Percentiles rank a stretch among this genome's conserved stretches.
Evolutionary conservation across 2,888 invertebrate genomes (phyloP).

Genomic region (Formica aserva): DNA sequence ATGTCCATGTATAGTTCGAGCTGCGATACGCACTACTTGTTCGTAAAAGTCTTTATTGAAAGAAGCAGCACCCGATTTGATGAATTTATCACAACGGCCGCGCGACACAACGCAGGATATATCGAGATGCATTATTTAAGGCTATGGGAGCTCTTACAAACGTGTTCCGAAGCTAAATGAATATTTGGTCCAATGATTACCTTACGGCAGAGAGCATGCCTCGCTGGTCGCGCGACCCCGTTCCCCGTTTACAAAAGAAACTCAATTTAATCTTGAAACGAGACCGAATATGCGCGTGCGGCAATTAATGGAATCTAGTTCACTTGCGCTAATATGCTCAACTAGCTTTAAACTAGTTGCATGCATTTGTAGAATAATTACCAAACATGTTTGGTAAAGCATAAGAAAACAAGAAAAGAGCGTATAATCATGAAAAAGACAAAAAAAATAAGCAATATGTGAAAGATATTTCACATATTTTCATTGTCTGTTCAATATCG

Average conservation of each 20-base stretch:
- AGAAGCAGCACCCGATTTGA: not conserved
- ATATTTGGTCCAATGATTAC: constrained; percentile 43
- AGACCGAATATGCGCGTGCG: constrained; percentile 56
- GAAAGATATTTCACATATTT: not conserved
- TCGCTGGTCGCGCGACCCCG: constrained; percentile 13
- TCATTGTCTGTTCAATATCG: not conserved
- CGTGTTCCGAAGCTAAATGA: constrained; percentile 31
- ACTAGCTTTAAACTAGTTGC: constrained; percentile 42
- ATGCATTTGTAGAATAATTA: constrained; percentile 62
- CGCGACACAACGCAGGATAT: not conserved
- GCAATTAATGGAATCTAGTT: constrained; percentile 67
- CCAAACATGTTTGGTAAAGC: constrained; percentile 51
- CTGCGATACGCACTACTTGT: not conserved
- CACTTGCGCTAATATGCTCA: constrained; percentile 56
- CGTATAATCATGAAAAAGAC: not conserved
- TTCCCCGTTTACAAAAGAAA: constrained; percentile 67
- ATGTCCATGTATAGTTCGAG: not conserved
- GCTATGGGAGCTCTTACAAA: not conserved
- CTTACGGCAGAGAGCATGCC: not conserved
- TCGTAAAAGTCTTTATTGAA: not conserved
- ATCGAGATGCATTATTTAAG: constrained; percentile 11
- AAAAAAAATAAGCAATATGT: not conserved
- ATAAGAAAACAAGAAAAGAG: constrained; percentile 45
- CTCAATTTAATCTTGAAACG: constrained; percentile 66
- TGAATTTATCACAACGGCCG: not conserved